Base-by-base conservation (phyloP, 1,140 invertebrate species). In the Lerema accius region DNA sequence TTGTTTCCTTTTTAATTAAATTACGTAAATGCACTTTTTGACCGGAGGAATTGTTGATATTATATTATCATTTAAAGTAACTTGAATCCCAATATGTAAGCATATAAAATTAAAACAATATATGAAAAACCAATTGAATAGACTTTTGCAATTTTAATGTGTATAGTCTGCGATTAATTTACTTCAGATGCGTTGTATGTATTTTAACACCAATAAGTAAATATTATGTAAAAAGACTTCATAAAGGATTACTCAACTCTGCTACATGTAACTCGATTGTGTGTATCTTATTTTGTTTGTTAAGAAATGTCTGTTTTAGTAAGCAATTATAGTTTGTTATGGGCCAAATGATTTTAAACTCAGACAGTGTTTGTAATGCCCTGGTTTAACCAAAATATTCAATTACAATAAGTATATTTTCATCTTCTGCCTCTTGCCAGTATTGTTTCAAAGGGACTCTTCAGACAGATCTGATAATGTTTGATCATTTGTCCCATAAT, bases 401-500 rank as follows among this genome's bases (percentile, higher is more conserved):
- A 7, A 32, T 32, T 7, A 32, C 28, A 32, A 7, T 1, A 32
- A 32, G 1, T 32, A 32, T 9, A 4, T 7, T 4, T 32, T 32
- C 9, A 7, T 1, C 28, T 32, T 32, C 28, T 9, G 5, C 4
- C 9, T 3, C 4, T 9, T 32, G 28, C 28, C 28, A 32, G 28
- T 9, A 23, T 23, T 23, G 19, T 40, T 53, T 4, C 26, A 1
- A 28, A 13, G 45, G 17, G 45, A 48, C 45, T 26, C 42, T 32
- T 7, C 7, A 9, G 4, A 14, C 11, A 26, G 45, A 48, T 32
- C 45, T 48, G 45, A 28, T 1, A 19, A 26, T 16, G 23, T 13
- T 48, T 42, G 23, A 55, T 55, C 51, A 55, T 55, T 55, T 55
- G 51, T 28, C 51, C 51, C 51, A 55, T 42, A 42, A 42, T 28